Percentiles rank a stretch among this genome's conserved stretches.
Evolutionary conservation across 2,888 invertebrate species (phyloP).

Genomic region (Cephus nigrinus): DNA sequence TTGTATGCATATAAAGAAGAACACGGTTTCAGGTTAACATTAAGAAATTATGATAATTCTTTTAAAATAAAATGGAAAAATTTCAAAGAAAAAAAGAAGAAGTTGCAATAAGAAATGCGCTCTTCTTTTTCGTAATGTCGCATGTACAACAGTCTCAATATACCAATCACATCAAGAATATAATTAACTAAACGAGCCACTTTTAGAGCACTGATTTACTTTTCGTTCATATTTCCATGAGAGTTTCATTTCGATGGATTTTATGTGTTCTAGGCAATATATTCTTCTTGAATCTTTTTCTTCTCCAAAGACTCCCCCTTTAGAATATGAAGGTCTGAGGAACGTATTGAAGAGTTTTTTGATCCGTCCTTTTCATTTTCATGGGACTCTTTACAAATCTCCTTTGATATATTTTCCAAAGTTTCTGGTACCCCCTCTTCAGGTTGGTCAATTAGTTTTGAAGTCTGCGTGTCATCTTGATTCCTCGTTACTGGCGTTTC

Average conservation of each 20-base stretch:
- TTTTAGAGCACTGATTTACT: neutral
- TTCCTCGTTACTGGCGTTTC: neutral
- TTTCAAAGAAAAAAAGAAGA: neutral
- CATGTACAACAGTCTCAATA: neutral
- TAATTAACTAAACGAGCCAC: neutral
- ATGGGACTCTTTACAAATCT: constrained; percentile 27
- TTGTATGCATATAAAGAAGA: neutral
- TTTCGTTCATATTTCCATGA: neutral
- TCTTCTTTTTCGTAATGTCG: neutral
- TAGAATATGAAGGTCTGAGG: neutral
- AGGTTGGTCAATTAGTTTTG: constrained; percentile 29
- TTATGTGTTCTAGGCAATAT: neutral
- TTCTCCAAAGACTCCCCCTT: neutral
- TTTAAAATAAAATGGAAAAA: neutral
- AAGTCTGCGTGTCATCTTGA: constrained; percentile 19
- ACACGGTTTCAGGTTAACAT: neutral
- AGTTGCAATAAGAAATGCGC: neutral
- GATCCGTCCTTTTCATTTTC: neutral
- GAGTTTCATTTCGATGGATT: neutral
- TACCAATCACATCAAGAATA: neutral
- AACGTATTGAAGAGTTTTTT: neutral
- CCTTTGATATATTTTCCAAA: constrained; percentile 45
- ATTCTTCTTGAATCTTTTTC: neutral
- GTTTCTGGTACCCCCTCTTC: constrained; percentile 33
- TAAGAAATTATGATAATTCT: neutral